phyloP scores from a whole-genome alignment of 2,888 invertebrate species.

The Sipunculus nudus region DNA sequence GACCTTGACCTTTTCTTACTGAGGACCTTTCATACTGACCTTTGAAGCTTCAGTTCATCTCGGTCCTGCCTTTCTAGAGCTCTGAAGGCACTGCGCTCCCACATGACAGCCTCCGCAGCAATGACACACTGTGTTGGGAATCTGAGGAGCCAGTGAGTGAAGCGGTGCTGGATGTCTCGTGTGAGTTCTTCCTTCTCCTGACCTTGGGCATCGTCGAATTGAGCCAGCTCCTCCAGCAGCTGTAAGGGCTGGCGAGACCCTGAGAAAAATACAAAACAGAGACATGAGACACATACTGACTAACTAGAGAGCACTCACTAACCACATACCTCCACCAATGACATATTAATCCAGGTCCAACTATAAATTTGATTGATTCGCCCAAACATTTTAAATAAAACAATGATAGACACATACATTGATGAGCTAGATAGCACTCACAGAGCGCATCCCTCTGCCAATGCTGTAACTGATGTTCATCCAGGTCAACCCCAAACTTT shows the following conservation, averaged over 20 bases:
- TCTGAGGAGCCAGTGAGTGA: constrained; percentile 59
- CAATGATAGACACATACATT: no score
- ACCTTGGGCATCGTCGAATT: constrained; percentile 18
- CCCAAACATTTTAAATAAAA: no score
- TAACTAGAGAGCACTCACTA: background rate
- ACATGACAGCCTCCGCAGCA: constrained; percentile 58
- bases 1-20: no score
- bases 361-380: no score
- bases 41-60: constrained; percentile 45
- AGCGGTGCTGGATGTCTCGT: constrained; percentile 42
- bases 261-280: background rate
- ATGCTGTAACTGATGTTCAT: no score
- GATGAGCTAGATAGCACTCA: no score
- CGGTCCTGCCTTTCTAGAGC: constrained; percentile 48
- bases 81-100: constrained; percentile 51
- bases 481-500: no score
- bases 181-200: constrained; percentile 20
- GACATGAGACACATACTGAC: background rate
- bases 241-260: constrained; percentile 31
- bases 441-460: no score
- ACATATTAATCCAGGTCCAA: no score
- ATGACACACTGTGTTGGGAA: constrained; percentile 62
- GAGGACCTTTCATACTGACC: no score
- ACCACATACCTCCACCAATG: no score
- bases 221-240: constrained; percentile 54